Evolutionary conservation across 1,140 invertebrate genomes (phyloP).

Genomic region (Odontomachus brunneus): DNA sequence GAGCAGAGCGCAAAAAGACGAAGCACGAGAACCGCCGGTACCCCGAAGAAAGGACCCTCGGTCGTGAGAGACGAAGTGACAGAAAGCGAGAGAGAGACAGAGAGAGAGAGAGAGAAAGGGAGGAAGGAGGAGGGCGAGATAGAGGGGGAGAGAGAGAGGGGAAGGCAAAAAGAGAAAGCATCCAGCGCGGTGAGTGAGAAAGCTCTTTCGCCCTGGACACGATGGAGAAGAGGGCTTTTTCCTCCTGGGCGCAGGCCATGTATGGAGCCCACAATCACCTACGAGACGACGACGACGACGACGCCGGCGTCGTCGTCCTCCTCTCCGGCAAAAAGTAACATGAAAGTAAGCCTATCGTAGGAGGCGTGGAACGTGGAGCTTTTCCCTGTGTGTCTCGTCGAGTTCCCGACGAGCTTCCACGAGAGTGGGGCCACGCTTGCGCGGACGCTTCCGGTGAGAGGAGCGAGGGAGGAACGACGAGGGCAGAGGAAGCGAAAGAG

Average conservation of each 20-base stretch:
- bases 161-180: slow-evolving; percentile 62
- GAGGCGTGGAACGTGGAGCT: slow-evolving; percentile 82
- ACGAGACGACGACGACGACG: slow-evolving; percentile 59
- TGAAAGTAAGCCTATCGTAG: slow-evolving; percentile 80
- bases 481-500: neutral
- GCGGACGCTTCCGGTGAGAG: slow-evolving; percentile 60
- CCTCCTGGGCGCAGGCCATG: slow-evolving; percentile 60
- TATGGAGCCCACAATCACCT: slow-evolving; percentile 66
- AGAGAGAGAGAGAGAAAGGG: slow-evolving; percentile 29
- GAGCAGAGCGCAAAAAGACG: slow-evolving; percentile 35
- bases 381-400: slow-evolving; percentile 67
- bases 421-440: slow-evolving; percentile 77
- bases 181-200: slow-evolving; percentile 65
- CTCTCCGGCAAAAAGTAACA: slow-evolving; percentile 72
- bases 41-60: slow-evolving; percentile 15
- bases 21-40: slow-evolving; percentile 11
- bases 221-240: slow-evolving; percentile 62
- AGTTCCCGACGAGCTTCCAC: slow-evolving; percentile 66
- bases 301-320: slow-evolving; percentile 51
- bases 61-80: slow-evolving; percentile 36
- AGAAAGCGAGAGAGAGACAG: slow-evolving; percentile 64
- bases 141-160: slow-evolving; percentile 18
- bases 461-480: slow-evolving; percentile 56
- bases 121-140: slow-evolving; percentile 21
- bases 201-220: slow-evolving; percentile 70